Percentiles rank a stretch among this genome's conserved stretches.
phyloP scores from a whole-genome alignment of 1,140 invertebrate species.

The Holotrichia oblita region DNA sequence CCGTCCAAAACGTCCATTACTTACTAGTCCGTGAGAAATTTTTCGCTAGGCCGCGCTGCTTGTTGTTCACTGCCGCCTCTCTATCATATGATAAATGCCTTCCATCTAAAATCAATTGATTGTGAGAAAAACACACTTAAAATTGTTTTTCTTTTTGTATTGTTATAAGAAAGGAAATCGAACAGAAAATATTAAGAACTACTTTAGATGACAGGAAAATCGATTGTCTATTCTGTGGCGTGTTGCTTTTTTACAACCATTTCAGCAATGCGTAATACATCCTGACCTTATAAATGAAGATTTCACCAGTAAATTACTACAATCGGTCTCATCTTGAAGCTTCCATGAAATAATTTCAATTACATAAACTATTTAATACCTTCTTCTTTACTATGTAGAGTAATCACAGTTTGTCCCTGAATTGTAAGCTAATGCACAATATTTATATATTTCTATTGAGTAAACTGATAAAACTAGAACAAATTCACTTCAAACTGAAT shows the following conservation, averaged over 20 bases:
- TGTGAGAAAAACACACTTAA: slow-evolving; percentile 33
- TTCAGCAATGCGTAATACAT: not conserved
- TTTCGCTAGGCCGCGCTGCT: not conserved
- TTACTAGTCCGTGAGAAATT: not conserved
- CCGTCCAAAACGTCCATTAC: not conserved
- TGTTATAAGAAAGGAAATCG: slow-evolving; percentile 8
- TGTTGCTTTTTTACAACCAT: not conserved
- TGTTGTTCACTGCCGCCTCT: not conserved
- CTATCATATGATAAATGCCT: slow-evolving; percentile 19
- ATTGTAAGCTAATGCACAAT: no score
- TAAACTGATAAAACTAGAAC: no score
- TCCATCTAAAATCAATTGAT: slow-evolving; percentile 36
- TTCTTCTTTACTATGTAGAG: no score
- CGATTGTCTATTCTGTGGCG: not conserved
- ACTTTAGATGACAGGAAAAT: slow-evolving; percentile 30
- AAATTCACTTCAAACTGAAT: no score
- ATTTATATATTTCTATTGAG: no score
- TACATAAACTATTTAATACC: no score
- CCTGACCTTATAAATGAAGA: not conserved
- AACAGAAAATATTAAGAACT: slow-evolving; percentile 34
- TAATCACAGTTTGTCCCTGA: no score
- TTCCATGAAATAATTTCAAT: no score
- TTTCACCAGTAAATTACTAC: no score
- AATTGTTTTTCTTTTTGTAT: slow-evolving; percentile 30
- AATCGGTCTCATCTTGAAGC: no score